Evolutionary conservation across 1,140 invertebrate species (phyloP), one percentile per base, ranked within the genome.

Genomic region (Drosophila takahashii): DNA sequence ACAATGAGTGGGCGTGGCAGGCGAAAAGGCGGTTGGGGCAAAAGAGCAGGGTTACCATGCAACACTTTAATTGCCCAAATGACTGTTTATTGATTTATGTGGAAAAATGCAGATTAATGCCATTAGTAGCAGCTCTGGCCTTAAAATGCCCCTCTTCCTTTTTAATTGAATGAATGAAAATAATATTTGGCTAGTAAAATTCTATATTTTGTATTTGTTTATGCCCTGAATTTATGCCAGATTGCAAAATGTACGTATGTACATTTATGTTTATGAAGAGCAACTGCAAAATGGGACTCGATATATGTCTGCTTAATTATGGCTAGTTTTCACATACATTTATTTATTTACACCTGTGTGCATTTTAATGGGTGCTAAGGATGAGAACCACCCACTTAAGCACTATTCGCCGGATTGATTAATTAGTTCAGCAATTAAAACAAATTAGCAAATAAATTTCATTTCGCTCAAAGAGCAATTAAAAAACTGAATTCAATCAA

Each of bases 51-150:
- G 58, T 70, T 60, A 71, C 78, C 76, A 81, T 81, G 79, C 79
- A 81, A 81, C 79, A 77, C 81, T 81, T 81, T 81, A 81, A 81
- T 81, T 81, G 79, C 79, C 73, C 45, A 81, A 73, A 62, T 77
- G 79, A 72, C 79, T 81, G 79, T 73, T 78, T 81, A 81, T 81
- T 81, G 79, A 81, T 81, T 81, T 81, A 81, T 81, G 79, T 52
- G 47, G 81, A 70, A 76, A 77, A 75, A 81, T 81, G 61, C 62
- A 77, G 67, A 81, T 81, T 81, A 81, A 81, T 81, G 79, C 73
- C 60, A 70, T 70, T 70, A 57, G 66, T 70, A 70, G 50, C 50
- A 69, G 50, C 26, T 67, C 41, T 16, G 18, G 22, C 13, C n/a
- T 22, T 8, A 37, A 37, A 9, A n/a, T n/a, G 7, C 2, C 13